Base-by-base conservation (phyloP, 2,113 vertebrate species). In the Eudyptes chrysolophus region DNA sequence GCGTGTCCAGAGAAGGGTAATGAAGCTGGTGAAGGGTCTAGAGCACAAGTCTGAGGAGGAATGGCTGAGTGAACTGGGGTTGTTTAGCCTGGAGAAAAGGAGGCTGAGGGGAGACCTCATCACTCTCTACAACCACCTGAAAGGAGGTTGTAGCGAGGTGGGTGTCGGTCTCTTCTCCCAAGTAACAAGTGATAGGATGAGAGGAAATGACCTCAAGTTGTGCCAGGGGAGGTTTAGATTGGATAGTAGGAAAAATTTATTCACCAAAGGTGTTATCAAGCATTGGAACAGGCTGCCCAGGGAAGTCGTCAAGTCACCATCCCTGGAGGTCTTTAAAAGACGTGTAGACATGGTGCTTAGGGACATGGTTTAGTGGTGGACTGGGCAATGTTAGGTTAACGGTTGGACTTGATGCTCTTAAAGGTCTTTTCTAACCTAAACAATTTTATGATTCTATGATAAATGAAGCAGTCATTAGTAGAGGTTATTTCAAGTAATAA, bases 171-270 rank as follows among this genome's bases (percentile, higher is more conserved):
- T 52, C 51, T 52, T 52, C 51, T 27, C 25, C 25, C 51, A 52
- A 52, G 51, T 27, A 27, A 52, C 25, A 8, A 15, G 34, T 1
- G 9, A n/a, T 15, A n/a, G 21, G 34, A 22, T 4, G 0, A 55
- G 17, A 55, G 51, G 54, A 55, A 55, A 32, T 8, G 17, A 11
- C 29, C 54, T 19, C 8, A 58, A 34, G 57, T 22, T 58, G 32
- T 1, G 3, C 13, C 57, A 58, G 34, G 21, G 21, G 6, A 60
- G 21, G 13, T n/a, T 60, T 60, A n/a, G 57, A 60, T 24, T n/a
- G 57, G 21, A 15, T 10, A 24, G 10, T 24, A 60, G 57, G 57
- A 60, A n/a, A 16, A 22, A n/a, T 10, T 24, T 60, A 9, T 60
- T n/a, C 13, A n/a, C 13, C 4, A 2, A n/a, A 60, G 24, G 34